Evolutionary conservation across 2,797 vertebrate genomes (phyloP).

Genomic region (Eulemur rubriventer): DNA sequence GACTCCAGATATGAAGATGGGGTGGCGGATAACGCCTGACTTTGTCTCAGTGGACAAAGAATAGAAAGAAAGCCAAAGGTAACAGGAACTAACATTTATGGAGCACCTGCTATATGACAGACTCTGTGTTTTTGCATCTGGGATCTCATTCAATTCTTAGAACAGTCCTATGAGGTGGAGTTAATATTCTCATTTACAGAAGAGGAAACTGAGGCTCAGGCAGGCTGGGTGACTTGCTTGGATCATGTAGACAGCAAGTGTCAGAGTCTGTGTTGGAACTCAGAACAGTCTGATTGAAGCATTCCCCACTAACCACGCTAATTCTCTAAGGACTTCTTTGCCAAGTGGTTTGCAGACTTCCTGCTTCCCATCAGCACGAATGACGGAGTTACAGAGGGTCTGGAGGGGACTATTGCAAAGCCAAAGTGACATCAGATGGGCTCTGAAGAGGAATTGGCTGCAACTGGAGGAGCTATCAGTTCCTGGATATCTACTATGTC

Average conservation of each 20-base stretch:
- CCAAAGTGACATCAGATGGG: not conserved
- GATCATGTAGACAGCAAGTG: not conserved
- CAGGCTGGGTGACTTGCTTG: not conserved
- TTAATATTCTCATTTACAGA: not conserved
- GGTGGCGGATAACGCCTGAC: not conserved
- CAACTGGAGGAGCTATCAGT: not conserved
- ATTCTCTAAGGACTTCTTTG: not conserved
- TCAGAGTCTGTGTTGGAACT: not conserved
- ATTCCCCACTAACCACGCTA: not conserved
- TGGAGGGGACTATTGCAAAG: not conserved
- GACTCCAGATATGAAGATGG: not conserved
- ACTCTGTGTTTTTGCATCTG: not conserved
- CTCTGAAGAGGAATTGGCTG: not conserved
- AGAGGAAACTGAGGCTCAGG: not conserved
- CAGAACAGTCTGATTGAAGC: not conserved
- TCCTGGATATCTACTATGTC: not conserved
- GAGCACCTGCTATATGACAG: not conserved
- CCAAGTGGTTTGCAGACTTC: not conserved
- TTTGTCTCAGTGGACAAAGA: not conserved
- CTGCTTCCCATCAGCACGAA: not conserved
- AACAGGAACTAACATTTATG: not conserved
- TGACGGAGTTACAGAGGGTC: not conserved
- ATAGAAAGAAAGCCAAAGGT: not conserved
- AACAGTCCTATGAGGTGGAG: not conserved
- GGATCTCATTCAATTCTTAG: not conserved